These are phyloP conservation scores for Drosophila bocqueti DNA, from an alignment of 1,140 invertebrate genomes.

Conservation along the genomic window DNA sequence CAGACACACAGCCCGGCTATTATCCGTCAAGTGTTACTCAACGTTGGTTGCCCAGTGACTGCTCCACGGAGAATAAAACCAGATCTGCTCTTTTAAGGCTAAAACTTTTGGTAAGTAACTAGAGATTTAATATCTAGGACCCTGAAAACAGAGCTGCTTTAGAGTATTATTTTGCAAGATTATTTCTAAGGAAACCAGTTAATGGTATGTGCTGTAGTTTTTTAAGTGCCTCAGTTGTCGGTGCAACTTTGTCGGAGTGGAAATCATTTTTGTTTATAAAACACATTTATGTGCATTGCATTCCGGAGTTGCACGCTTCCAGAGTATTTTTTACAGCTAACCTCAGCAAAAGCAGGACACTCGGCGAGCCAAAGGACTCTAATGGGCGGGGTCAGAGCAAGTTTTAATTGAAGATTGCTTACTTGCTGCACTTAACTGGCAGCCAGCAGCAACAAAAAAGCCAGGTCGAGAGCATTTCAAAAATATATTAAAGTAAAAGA, in stretches of 20 bases:
- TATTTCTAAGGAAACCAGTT: neutral
- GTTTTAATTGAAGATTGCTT: slow-evolving; percentile 81
- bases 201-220: neutral
- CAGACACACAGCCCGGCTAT: slow-evolving; percentile 30
- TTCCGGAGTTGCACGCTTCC: neutral
- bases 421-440: slow-evolving; percentile 47
- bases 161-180: neutral
- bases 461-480: slow-evolving; percentile 27
- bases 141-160: neutral
- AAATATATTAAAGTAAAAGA: slow-evolving; percentile 72
- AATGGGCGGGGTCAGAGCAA: slow-evolving; percentile 39
- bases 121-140: neutral
- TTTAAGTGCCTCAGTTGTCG: slow-evolving; percentile 5
- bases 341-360: slow-evolving; percentile 28
- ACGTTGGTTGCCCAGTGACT: slow-evolving; percentile 28
- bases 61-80: slow-evolving; percentile 9
- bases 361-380: slow-evolving; percentile 16
- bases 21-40: slow-evolving; percentile 57
- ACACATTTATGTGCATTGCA: slow-evolving; percentile 48
- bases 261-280: slow-evolving; percentile 77
- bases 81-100: neutral
- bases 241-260: slow-evolving; percentile 60
- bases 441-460: slow-evolving; percentile 35
- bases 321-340: slow-evolving; percentile 6
- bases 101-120: neutral